Base-by-base conservation (phyloP, 2,113 vertebrate genomes). In the Eulacestoma nigropectus region DNA sequence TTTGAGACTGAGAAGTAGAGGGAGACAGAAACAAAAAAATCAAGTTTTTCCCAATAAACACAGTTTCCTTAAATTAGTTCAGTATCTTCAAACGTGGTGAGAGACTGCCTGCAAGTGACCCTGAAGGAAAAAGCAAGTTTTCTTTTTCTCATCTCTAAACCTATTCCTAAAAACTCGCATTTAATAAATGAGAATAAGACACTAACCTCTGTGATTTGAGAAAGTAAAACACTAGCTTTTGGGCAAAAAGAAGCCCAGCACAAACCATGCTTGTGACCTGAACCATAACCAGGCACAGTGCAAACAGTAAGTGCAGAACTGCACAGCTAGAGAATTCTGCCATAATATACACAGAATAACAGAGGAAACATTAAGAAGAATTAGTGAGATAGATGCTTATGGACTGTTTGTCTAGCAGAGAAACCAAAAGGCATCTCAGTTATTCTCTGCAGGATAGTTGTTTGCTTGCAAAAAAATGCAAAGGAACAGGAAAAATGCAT, bases 271-370 rank as follows among this genome's bases (percentile, higher is more conserved):
- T 37, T 42, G 25, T 4, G 2, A 62, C 41, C 21, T 29, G 63
- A 74, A 20, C 30, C 0, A 0, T 22, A 57, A 74, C 23, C 21
- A 76, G 1, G 1, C 39, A 42, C 27, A 67, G 57, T 0, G 1
- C 16, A 60, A 41, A 55, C 1, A 86, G 18, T 16, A 74, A 17
- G 26, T 14, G 10, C 29, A 81, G 44, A 84, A 87, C 26, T 33
- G 33, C 41, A 46, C 14, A 55, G 52, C 26, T 50, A n/a, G 6
- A 59, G 49, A 84, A 69, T 33, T 50, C 11, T 0, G 4, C 30
- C 32, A n/a, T 10, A 87, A 41, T 20, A 74, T 6, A 49, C 9
- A n/a, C 1, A 52, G 21, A 67, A 9, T 22, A 82, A 68, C 11
- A 41, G 8, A 47, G 49, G 9, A 63, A 72, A 57, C 13, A 30